Evolutionary conservation across 2,797 vertebrate species (phyloP).

Genomic region (Cercopithecus neglectus): DNA sequence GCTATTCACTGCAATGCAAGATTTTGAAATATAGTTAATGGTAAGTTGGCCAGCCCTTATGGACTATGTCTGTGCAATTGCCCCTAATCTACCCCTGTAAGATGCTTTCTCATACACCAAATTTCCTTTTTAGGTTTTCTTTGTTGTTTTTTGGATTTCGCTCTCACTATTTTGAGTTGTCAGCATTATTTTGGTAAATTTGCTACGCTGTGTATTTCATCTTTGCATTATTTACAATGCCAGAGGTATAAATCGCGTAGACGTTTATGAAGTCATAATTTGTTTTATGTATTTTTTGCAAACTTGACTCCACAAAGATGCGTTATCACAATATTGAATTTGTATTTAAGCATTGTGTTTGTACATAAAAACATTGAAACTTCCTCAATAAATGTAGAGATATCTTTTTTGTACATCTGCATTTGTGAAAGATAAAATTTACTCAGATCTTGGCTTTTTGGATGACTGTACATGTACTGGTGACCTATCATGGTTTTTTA

Average conservation of each 20-base stretch:
- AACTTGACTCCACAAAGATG: neutral
- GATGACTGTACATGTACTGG: neutral
- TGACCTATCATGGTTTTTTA: neutral
- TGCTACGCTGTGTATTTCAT: neutral
- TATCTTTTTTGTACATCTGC: neutral
- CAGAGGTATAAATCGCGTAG: accelerated
- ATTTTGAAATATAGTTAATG: neutral
- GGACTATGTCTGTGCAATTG: neutral
- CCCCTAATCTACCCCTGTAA: neutral
- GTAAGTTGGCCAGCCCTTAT: neutral
- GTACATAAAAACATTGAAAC: neutral
- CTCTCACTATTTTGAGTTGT: neutral
- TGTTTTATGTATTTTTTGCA: neutral
- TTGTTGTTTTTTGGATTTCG: neutral
- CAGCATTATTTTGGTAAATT: neutral
- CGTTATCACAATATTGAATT: neutral
- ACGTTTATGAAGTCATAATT: neutral
- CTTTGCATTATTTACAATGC: neutral
- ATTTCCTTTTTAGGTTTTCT: neutral
- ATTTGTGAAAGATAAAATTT: neutral
- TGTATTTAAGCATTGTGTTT: neutral
- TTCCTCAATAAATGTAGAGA: neutral
- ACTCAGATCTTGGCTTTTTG: neutral
- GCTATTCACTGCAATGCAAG: neutral
- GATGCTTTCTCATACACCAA: neutral